A percentile compares a stretch with the other conserved stretches of the same genome.
These are phyloP conservation scores for Zoanthus sansibaricus DNA, from an alignment of 92 coral and sea anemone species.

Conservation along the genomic window DNA sequence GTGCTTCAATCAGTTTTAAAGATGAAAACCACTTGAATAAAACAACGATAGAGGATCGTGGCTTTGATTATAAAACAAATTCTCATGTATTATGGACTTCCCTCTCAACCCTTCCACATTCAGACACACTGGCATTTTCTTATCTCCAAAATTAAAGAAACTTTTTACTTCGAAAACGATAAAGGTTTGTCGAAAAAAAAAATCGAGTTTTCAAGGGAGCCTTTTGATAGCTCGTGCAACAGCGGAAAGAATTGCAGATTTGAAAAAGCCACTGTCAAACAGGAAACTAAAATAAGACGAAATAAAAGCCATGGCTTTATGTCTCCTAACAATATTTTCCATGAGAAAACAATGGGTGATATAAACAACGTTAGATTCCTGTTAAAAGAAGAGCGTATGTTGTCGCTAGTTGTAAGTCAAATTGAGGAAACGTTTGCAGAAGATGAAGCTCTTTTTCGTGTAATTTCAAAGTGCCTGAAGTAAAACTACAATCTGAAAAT, in stretches of 20 bases:
- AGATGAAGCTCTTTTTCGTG: background rate
- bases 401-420: background rate
- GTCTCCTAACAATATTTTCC: background rate
- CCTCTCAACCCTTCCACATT: background rate
- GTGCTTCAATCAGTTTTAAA: too few relatives aligned
- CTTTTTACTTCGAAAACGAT: background rate
- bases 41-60: background rate
- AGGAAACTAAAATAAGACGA: background rate
- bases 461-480: constrained; percentile 4
- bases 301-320: background rate
- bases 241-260: background rate
- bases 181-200: background rate
- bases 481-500: background rate
- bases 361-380: background rate
- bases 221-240: background rate
- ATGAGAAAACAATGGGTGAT: background rate
- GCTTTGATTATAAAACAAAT: too few relatives aligned
- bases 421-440: constrained; percentile 3
- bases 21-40: background rate
- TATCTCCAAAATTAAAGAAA: background rate
- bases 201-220: background rate
- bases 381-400: constrained; percentile 1
- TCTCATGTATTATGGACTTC: background rate
- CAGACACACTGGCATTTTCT: background rate
- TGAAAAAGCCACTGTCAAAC: background rate